A percentile compares a stretch with the other conserved stretches of the same genome.
phyloP scores from a whole-genome alignment of 2,888 invertebrate genomes.

The Anarsia innoxiella region DNA sequence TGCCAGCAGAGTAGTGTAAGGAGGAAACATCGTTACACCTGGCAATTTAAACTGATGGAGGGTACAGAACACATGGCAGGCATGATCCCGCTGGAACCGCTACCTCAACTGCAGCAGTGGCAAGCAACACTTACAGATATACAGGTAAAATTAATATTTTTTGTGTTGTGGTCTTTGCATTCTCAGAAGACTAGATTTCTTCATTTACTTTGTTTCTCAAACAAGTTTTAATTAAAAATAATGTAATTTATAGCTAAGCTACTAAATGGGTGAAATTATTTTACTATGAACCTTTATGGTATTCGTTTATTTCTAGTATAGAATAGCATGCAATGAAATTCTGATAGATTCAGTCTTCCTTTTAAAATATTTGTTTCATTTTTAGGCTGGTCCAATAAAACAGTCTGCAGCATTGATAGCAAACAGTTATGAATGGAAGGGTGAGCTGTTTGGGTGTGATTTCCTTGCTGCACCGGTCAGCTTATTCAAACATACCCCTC shows the following conservation, averaged over 20 bases:
- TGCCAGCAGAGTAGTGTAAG: constrained; percentile 40
- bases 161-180: too few species aligned
- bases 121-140: constrained; percentile 53
- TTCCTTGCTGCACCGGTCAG: constrained; percentile 90
- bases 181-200: too few species aligned
- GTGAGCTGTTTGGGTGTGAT: constrained; percentile 72
- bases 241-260: too few species aligned
- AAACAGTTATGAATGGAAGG: constrained; percentile 74
- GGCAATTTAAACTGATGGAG: constrained; percentile 66
- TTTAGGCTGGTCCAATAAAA: constrained; percentile 59
- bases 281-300: too few species aligned
- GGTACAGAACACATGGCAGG: constrained; percentile 66
- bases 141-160: constrained; percentile 49
- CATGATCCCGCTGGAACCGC: constrained; percentile 63
- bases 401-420: constrained; percentile 47
- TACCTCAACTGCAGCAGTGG: constrained; percentile 68
- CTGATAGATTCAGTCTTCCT: too few species aligned
- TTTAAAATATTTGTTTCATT: background rate
- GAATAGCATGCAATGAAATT: too few species aligned
- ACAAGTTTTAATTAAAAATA: too few species aligned
- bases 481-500: constrained; percentile 91
- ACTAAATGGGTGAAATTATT: too few species aligned
- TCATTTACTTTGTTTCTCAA: too few species aligned
- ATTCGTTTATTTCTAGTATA: too few species aligned
- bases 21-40: constrained; percentile 43